Conservation (phyloP, 1,140 invertebrate genomes). For the Carcinoscorpius rotundicauda region DNA sequence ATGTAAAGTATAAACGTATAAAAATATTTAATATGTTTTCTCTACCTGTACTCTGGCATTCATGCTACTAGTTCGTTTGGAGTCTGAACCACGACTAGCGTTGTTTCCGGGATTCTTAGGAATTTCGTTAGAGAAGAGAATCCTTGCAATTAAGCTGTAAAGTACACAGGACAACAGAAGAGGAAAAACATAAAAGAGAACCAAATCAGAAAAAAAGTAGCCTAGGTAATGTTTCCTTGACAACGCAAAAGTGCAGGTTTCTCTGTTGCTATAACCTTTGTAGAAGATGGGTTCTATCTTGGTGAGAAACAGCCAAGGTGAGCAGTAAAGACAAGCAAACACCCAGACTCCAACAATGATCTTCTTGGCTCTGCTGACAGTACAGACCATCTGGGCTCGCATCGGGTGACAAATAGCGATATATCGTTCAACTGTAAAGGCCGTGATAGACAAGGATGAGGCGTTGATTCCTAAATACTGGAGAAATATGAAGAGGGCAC, state of each 20-base stretch:
- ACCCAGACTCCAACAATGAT: slow-evolving; percentile 46
- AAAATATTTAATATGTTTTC: no score
- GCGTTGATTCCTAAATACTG: slow-evolving; percentile 56
- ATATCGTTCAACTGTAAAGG: slow-evolving; percentile 50
- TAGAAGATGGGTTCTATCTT: slow-evolving; percentile 31
- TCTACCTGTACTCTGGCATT: slow-evolving; percentile 32
- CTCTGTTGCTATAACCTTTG: slow-evolving; percentile 29
- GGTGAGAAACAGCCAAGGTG: slow-evolving; percentile 42
- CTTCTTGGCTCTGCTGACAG: slow-evolving; percentile 42
- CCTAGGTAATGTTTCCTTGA: slow-evolving; percentile 39
- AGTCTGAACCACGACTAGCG: neutral
- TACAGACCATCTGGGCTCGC: slow-evolving; percentile 43
- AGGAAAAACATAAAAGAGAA: slow-evolving; percentile 48
- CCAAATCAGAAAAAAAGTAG: slow-evolving; percentile 45
- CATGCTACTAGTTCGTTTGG: neutral
- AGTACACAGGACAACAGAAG: slow-evolving; percentile 42
- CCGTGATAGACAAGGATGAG: slow-evolving; percentile 49
- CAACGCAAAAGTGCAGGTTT: slow-evolving; percentile 40
- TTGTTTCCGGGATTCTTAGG: slow-evolving; percentile 22
- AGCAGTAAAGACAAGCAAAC: slow-evolving; percentile 42
- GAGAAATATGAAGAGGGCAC: slow-evolving; percentile 46
- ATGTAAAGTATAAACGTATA: no score
- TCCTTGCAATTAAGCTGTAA: slow-evolving; percentile 43
- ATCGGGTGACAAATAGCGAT: slow-evolving; percentile 49
- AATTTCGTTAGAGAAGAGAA: slow-evolving; percentile 36